Evolutionary conservation across 1,140 invertebrate genomes (phyloP).

Genomic region (Chironomus striatipennis): DNA sequence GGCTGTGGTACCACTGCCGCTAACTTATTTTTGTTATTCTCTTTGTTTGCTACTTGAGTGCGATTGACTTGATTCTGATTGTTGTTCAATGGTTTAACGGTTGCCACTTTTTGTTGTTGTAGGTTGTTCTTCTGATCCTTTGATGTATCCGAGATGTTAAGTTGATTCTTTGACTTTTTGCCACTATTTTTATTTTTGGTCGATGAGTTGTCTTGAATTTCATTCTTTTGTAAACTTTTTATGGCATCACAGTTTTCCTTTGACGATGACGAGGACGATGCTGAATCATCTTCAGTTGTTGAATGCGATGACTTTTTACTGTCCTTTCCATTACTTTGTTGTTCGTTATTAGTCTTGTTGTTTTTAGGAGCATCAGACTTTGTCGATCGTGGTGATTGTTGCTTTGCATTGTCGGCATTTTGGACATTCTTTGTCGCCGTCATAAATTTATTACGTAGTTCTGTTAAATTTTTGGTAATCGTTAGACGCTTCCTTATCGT

Average conservation of each 20-base stretch:
- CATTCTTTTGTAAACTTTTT: neutral
- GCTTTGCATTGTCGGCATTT: neutral
- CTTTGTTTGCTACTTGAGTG: neutral
- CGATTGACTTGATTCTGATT: neutral
- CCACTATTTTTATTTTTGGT: constrained; percentile 9
- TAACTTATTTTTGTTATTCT: neutral
- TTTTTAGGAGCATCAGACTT: neutral
- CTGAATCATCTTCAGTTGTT: neutral
- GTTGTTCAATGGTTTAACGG: neutral
- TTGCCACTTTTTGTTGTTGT: constrained; percentile 11
- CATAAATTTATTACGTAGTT: neutral
- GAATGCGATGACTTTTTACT: neutral
- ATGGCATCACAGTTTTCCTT: neutral
- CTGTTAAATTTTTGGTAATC: neutral
- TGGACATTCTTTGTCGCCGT: neutral
- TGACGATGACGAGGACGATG: neutral
- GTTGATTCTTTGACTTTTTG: neutral
- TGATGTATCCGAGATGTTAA: neutral
- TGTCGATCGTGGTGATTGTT: neutral
- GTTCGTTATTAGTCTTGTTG: neutral
- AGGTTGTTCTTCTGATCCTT: neutral
- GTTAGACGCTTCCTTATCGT: constrained; percentile 24
- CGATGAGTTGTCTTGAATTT: neutral
- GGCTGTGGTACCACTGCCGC: neutral
- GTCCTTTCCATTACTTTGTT: neutral